Conservation (phyloP, 2,797 vertebrate species). For the Melanotaenia parkinsoni region DNA sequence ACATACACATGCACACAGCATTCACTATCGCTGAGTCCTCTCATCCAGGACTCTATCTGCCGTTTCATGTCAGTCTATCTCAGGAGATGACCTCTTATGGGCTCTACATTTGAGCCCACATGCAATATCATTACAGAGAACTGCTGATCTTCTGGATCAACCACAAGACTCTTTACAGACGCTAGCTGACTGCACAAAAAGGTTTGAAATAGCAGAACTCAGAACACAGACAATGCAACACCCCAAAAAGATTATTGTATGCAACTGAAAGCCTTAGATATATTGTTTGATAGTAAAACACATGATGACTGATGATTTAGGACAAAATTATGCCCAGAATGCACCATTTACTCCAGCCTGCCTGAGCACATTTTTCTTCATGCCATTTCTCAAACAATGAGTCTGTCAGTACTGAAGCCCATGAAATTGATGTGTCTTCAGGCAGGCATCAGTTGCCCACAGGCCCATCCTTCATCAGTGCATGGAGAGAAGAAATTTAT, state of each 20-base stretch:
- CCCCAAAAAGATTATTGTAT: constrained; percentile 25
- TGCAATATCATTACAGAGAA: constrained; percentile 43
- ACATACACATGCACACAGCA: constrained; percentile 5
- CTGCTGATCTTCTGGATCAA: constrained; percentile 21
- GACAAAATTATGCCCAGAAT: constrained; percentile 61
- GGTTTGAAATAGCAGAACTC: constrained; percentile 33
- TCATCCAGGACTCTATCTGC: constrained; percentile 26
- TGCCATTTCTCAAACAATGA: constrained; percentile 53
- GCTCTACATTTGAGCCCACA: constrained; percentile 36
- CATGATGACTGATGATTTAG: constrained; percentile 73
- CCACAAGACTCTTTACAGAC: constrained; percentile 18
- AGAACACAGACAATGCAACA: constrained; percentile 12
- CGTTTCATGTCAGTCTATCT: constrained; percentile 23
- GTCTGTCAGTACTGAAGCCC: constrained; percentile 55
- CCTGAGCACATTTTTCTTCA: constrained; percentile 54
- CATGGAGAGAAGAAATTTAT: constrained; percentile 70
- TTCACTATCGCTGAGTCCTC: constrained; percentile 5
- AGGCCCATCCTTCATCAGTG: constrained; percentile 72
- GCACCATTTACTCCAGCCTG: constrained; percentile 46
- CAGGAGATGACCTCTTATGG: constrained; percentile 44
- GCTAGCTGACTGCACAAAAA: constrained; percentile 24
- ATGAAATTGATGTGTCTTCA: constrained; percentile 48
- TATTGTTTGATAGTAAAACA: constrained; percentile 56
- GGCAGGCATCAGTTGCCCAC: constrained; percentile 56
- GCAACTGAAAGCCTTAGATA: constrained; percentile 46